Conservation (phyloP, 2,113 vertebrate genomes). For the Otis tarda region DNA sequence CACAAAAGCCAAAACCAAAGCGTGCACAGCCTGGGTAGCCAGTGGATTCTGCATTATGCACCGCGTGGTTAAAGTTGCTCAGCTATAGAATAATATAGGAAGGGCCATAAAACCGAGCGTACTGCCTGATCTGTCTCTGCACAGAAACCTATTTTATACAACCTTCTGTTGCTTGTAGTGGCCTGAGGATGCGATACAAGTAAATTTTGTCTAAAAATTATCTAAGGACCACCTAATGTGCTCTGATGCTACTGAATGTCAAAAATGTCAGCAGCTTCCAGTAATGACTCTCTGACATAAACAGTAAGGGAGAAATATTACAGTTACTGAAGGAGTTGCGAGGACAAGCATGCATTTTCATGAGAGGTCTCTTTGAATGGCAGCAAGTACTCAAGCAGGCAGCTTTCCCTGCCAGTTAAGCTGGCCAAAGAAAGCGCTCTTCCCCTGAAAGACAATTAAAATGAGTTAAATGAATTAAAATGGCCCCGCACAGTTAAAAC, state of each 20-base stretch:
- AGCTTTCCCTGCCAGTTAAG: constrained; percentile 76
- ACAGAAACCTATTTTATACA: constrained; percentile 49
- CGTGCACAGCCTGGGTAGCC: not conserved
- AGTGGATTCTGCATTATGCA: not conserved
- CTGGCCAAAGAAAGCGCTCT: constrained; percentile 60
- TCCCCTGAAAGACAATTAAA: constrained; percentile 77
- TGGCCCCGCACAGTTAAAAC: constrained; percentile 61
- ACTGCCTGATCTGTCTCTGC: not conserved
- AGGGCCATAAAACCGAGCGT: not conserved
- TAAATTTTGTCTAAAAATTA: constrained; percentile 82
- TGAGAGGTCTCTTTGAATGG: constrained; percentile 80
- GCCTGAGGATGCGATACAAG: constrained; percentile 74
- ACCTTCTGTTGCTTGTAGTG: constrained; percentile 83
- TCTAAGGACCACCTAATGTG: constrained; percentile 96
- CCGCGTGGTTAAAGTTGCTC: not conserved
- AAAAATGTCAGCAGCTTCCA: constrained; percentile 88
- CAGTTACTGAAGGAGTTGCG: constrained; percentile 87
- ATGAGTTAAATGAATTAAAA: constrained; percentile 77
- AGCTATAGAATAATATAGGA: not conserved
- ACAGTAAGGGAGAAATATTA: constrained; percentile 89
- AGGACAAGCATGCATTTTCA: constrained; percentile 86
- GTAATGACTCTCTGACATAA: constrained; percentile 94
- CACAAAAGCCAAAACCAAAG: constrained; percentile 34
- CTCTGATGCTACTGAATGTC: constrained; percentile 81
- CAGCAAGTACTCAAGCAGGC: constrained; percentile 83